A percentile compares a stretch with the other conserved stretches of the same genome.
Conservation (phyloP, 92 coral and sea anemone species). For the Scolanthus callimorphus region DNA sequence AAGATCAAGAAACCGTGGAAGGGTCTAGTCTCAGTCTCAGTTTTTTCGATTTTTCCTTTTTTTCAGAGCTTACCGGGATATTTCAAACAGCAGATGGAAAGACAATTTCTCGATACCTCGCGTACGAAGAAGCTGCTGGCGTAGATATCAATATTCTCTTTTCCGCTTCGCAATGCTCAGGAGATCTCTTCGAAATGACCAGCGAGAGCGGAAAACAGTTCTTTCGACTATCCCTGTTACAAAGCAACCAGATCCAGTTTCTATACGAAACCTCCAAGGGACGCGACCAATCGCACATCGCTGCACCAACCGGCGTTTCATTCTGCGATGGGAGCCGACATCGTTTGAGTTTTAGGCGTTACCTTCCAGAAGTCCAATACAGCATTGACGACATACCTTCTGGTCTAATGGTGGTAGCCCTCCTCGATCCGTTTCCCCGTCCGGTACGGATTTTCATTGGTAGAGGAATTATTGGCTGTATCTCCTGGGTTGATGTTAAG, state of each 20-base stretch:
- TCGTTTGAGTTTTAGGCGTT: slow-evolving; percentile 11
- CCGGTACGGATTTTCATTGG: slow-evolving; percentile 36
- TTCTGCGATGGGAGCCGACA: slow-evolving; percentile 29
- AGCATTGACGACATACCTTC: slow-evolving; percentile 8
- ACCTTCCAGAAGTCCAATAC: slow-evolving; percentile 12
- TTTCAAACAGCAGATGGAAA: slow-evolving; percentile 27
- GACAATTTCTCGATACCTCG: slow-evolving; percentile 24
- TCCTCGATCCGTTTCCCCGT: slow-evolving; percentile 30
- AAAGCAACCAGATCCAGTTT: slow-evolving; percentile 5
- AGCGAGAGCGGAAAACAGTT: slow-evolving; percentile 40
- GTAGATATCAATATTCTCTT: slow-evolving; percentile 42
- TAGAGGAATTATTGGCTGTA: slow-evolving; percentile 41
- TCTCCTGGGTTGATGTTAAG: slow-evolving; percentile 34
- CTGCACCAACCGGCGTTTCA: slow-evolving; percentile 21
- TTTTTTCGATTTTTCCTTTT: too few relatives aligned
- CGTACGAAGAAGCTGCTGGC: slow-evolving; percentile 26
- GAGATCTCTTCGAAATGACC: slow-evolving; percentile 48
- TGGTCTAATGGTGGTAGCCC: background rate
- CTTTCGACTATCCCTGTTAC: slow-evolving; percentile 25
- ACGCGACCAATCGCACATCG: slow-evolving; percentile 6
- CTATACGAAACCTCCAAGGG: slow-evolving; percentile 17
- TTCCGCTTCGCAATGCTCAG: slow-evolving; percentile 41
- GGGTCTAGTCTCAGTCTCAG: too few relatives aligned
- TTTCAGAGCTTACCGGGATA: slow-evolving; percentile 31
- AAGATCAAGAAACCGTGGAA: too few relatives aligned